phyloP scores from a whole-genome alignment of 92 coral and sea anemone species.

The Diadumene lineata region DNA sequence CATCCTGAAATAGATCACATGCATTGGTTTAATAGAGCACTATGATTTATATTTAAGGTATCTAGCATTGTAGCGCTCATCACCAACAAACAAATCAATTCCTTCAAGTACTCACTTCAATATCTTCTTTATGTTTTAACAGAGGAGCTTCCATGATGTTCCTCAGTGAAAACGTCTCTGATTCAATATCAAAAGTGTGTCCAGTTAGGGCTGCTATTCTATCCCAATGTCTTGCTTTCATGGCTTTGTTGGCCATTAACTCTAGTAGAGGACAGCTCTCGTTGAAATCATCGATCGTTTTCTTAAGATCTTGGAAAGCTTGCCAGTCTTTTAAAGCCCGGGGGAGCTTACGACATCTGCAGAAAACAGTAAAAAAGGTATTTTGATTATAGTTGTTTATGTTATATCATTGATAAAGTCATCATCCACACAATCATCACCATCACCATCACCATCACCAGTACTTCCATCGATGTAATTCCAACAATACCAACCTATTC shows the following conservation, averaged over 20 bases:
- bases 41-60: too few species aligned
- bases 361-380: too few species aligned
- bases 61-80: too few species aligned
- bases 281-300: conserved; percentile 84
- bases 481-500: conserved; percentile 55
- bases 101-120: conserved; percentile 68
- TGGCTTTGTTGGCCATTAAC: conserved; percentile 86
- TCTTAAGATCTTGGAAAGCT: conserved; percentile 77
- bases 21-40: too few species aligned
- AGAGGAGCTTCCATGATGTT: conserved; percentile 93
- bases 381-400: too few species aligned
- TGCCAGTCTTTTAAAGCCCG: conserved; percentile 89
- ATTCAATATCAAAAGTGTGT: conserved; percentile 79
- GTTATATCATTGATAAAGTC: not conserved
- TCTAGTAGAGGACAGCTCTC: conserved; percentile 85
- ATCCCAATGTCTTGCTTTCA: conserved; percentile 93
- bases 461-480: not conserved
- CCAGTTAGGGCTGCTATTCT: conserved; percentile 73
- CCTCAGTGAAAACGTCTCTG: conserved; percentile 75
- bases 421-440: not conserved
- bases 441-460: not conserved
- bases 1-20: conserved; percentile 71
- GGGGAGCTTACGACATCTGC: conserved; percentile 90
- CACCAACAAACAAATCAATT: not conserved
- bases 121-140: conserved; percentile 77